Conservation (phyloP, 2,888 invertebrate species). For the Endotricha flammealis region DNA sequence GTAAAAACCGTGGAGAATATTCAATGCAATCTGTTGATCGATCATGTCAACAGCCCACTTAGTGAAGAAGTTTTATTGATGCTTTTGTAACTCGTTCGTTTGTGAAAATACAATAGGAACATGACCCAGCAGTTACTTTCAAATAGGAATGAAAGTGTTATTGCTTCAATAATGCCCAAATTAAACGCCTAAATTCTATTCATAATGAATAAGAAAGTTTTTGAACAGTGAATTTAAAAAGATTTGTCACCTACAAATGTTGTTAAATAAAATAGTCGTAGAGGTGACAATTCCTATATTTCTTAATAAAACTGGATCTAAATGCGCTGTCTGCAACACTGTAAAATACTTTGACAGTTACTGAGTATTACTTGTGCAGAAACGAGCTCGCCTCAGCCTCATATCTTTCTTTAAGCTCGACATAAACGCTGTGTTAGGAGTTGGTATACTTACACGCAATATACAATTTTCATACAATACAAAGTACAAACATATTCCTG, state of each 20-base stretch:
- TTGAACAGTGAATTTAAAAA: no score
- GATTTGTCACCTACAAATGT: no score
- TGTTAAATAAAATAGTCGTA: no score
- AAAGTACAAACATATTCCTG: no score
- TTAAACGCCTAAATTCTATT: neutral
- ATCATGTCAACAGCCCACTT: constrained; percentile 20
- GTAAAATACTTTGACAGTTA: neutral
- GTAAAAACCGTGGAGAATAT: constrained; percentile 20
- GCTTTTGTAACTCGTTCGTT: constrained; percentile 25
- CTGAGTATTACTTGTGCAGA: no score
- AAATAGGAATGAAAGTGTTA: constrained; percentile 22
- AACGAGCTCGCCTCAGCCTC: no score
- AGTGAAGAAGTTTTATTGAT: constrained; percentile 16
- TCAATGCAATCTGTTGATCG: constrained; percentile 20
- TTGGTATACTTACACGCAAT: neutral
- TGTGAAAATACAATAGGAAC: constrained; percentile 24
- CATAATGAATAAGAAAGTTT: neutral
- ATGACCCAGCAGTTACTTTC: constrained; percentile 17
- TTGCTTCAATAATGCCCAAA: neutral
- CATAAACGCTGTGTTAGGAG: no score
- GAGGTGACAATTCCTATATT: no score
- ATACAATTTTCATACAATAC: neutral
- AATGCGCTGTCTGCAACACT: neutral
- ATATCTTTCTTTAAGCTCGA: no score
- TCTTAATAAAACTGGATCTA: neutral